These are phyloP conservation scores for Stenodema calcarata DNA, from an alignment of 2,888 invertebrate genomes.

Conservation along the genomic window DNA sequence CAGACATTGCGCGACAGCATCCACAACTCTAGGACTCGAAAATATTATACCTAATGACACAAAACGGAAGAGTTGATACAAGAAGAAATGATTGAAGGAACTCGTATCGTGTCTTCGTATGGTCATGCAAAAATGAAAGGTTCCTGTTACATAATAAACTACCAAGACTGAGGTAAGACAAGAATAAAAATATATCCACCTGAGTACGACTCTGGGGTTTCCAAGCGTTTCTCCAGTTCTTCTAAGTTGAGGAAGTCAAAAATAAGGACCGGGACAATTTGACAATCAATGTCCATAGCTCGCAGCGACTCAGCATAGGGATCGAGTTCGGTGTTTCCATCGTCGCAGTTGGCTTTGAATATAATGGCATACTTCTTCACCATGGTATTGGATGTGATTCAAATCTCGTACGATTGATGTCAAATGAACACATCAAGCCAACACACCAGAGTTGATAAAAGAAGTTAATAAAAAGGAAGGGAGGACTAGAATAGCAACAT, in stretches of 20 bases:
- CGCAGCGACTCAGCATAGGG: constrained; percentile 12
- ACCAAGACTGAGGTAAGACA: no score
- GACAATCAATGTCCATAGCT: neutral
- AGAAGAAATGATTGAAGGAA: no score
- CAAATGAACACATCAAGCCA: no score
- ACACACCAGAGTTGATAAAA: no score
- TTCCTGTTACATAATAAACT: no score
- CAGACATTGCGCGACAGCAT: neutral
- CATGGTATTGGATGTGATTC: no score
- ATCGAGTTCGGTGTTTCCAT: neutral
- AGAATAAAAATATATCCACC: neutral
- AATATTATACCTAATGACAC: constrained; percentile 32
- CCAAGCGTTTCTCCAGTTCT: neutral
- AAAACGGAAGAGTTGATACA: neutral
- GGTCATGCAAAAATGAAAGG: no score
- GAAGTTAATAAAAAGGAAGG: no score
- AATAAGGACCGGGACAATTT: neutral
- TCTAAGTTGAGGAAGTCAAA: constrained; percentile 27
- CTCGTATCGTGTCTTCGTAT: no score
- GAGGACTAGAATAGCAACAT: no score
- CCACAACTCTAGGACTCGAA: constrained; percentile 39
- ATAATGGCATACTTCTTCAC: constrained; percentile 19
- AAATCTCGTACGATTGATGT: no score
- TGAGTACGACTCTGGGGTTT: constrained; percentile 11
- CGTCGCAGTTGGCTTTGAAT: constrained; percentile 33